These are phyloP conservation scores for Stenodera caucasica DNA, from an alignment of 2,888 invertebrate genomes.

Conservation along the genomic window DNA sequence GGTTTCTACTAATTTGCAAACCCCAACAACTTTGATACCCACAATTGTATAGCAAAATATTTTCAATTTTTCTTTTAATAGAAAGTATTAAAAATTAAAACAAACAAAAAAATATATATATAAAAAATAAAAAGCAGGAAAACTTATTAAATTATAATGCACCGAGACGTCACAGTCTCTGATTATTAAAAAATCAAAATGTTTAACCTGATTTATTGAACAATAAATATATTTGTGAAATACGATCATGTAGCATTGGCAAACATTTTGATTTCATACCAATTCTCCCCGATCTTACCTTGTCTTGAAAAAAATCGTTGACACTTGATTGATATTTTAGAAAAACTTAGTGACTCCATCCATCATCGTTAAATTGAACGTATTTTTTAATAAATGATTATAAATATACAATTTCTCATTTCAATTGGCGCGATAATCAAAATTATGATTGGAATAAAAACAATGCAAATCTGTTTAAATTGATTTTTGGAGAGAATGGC, in stretches of 20 bases:
- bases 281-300: conserved; percentile 56
- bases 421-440: background rate
- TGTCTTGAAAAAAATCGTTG: conserved; percentile 15
- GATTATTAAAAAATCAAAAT: conserved; percentile 48
- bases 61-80: conserved; percentile 9
- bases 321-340: background rate
- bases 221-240: conserved; percentile 11
- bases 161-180: conserved; percentile 53
- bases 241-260: conserved; percentile 23
- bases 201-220: conserved; percentile 29
- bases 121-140: conserved; percentile 38
- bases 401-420: background rate
- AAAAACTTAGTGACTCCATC: background rate
- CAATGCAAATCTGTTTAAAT: background rate
- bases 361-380: background rate
- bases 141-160: conserved; percentile 39
- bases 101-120: conserved; percentile 33
- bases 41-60: conserved; percentile 52
- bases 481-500: background rate
- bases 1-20: conserved; percentile 43
- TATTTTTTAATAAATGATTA: background rate
- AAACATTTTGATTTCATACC: conserved; percentile 50
- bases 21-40: conserved; percentile 47
- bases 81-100: conserved; percentile 36
- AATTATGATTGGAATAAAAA: background rate